Percentiles rank a stretch among this genome's conserved stretches.
phyloP scores from a whole-genome alignment of 1,140 invertebrate genomes.

The Calephelis virginiensis region DNA sequence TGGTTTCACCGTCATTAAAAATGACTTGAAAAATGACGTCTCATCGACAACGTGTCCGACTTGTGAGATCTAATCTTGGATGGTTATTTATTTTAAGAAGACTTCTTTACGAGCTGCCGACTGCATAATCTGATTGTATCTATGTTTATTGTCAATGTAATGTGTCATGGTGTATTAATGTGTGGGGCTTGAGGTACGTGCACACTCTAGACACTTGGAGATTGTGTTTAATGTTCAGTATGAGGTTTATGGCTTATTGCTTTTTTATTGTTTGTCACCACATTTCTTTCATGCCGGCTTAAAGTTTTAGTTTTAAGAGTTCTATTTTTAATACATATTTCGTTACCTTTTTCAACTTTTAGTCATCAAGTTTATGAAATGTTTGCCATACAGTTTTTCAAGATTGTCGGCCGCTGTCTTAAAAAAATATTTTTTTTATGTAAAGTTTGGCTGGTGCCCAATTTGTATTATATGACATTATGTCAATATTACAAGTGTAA shows the following conservation, averaged over 20 bases:
- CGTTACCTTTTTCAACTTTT: no score
- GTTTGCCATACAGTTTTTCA: no score
- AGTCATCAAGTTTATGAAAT: no score
- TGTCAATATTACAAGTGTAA: no score
- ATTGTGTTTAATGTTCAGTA: slow-evolving; percentile 13
- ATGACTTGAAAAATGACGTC: slow-evolving; percentile 22
- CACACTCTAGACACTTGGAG: slow-evolving; percentile 17
- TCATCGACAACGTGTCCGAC: slow-evolving; percentile 17
- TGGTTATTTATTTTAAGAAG: slow-evolving; percentile 32
- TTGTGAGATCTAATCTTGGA: slow-evolving; percentile 28
- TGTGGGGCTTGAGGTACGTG: slow-evolving; percentile 22
- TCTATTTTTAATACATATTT: no score
- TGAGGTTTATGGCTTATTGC: slow-evolving; percentile 15
- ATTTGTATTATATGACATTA: no score
- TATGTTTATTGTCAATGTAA: slow-evolving; percentile 35
- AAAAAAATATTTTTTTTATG: no score
- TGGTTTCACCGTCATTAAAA: slow-evolving; percentile 13
- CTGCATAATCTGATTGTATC: slow-evolving; percentile 36
- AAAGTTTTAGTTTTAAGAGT: no score
- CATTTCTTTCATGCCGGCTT: no score
- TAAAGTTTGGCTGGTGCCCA: no score
- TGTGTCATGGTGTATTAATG: slow-evolving; percentile 31
- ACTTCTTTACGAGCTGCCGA: slow-evolving; percentile 33
- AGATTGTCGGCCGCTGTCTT: no score
- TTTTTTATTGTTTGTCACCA: background rate